These are phyloP conservation scores for Cephus sareptanus DNA, from an alignment of 2,888 invertebrate genomes.

Conservation along the genomic window DNA sequence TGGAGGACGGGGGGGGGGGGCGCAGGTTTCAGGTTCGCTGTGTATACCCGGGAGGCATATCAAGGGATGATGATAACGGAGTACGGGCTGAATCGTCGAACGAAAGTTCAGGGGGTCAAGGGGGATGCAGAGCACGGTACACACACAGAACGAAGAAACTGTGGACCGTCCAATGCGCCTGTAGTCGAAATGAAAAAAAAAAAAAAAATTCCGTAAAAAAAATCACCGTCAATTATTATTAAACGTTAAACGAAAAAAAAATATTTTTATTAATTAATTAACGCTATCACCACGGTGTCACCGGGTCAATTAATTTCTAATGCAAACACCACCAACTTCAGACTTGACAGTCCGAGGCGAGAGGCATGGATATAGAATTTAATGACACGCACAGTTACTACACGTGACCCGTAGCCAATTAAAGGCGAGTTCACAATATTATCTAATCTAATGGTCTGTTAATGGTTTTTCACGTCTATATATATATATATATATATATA, in stretches of 20 bases:
- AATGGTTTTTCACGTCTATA: no score
- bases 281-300: background rate
- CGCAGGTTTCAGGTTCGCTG: conserved; percentile 7
- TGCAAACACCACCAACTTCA: background rate
- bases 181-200: no score
- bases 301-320: background rate
- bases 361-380: background rate
- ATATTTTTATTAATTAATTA: background rate
- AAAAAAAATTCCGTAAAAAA: background rate
- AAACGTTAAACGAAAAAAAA: background rate
- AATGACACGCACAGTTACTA: background rate
- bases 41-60: conserved; percentile 12
- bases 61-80: background rate
- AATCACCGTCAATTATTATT: background rate
- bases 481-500: no score
- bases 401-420: background rate
- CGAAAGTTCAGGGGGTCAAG: background rate
- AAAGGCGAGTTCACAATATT: background rate
- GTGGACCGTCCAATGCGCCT: no score
- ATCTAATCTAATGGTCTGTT: background rate
- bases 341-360: background rate
- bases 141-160: background rate
- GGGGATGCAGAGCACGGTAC: background rate
- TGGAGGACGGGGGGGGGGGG: conserved; percentile 6
- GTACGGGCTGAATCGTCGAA: background rate